Conservation (phyloP, 37 sponge, comb jelly and placozoan genomes). For the Crambe crambe region DNA sequence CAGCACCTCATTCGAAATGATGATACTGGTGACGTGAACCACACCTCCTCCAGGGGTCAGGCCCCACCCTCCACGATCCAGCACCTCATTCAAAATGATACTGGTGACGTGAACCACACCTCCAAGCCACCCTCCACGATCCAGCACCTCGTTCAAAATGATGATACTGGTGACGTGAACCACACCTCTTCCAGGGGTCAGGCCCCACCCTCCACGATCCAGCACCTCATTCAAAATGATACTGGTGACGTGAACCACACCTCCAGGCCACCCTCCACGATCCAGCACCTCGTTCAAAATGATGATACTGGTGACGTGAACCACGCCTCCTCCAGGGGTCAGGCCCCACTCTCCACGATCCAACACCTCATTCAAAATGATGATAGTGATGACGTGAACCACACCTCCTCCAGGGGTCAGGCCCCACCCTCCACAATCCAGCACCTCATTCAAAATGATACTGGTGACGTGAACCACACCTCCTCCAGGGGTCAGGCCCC, state of each 20-base stretch:
- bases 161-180: background rate
- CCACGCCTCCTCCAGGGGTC: slow-evolving; percentile 42
- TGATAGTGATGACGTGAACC: too few species aligned
- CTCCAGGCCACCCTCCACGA: slow-evolving; percentile 17
- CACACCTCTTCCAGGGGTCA: slow-evolving; percentile 29
- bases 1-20: slow-evolving; percentile 46
- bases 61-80: slow-evolving; percentile 54
- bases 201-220: slow-evolving; percentile 34
- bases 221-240: slow-evolving; percentile 27
- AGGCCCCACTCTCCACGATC: slow-evolving; percentile 43
- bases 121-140: background rate
- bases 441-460: slow-evolving; percentile 20
- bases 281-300: slow-evolving; percentile 31
- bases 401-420: slow-evolving; percentile 47
- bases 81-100: slow-evolving; percentile 14
- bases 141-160: background rate
- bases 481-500: too few species aligned
- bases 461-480: too few species aligned
- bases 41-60: slow-evolving; percentile 43
- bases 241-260: background rate
- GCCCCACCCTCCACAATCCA: slow-evolving; percentile 54
- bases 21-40: background rate
- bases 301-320: background rate
- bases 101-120: background rate
- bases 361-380: slow-evolving; percentile 53